Conservation (phyloP, 2,888 invertebrate species). For the Theretra japonica region DNA sequence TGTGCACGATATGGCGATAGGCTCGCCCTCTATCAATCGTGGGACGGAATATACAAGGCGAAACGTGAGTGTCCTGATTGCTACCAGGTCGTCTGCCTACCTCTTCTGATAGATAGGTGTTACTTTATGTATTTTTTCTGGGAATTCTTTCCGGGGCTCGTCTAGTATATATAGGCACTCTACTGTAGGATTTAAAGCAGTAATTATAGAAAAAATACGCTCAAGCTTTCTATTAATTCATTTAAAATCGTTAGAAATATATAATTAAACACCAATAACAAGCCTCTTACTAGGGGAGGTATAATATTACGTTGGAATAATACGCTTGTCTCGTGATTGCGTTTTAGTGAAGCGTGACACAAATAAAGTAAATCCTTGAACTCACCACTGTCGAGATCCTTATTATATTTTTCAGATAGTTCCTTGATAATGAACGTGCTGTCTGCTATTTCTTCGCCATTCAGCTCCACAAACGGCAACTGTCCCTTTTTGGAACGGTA, state of each 20-base stretch:
- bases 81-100: no score
- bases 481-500: slow-evolving; percentile 97
- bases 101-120: no score
- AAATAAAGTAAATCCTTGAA: slow-evolving; percentile 23
- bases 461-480: slow-evolving; percentile 96
- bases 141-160: neutral
- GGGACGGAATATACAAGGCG: no score
- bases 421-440: slow-evolving; percentile 96
- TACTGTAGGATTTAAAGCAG: neutral
- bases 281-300: slow-evolving; percentile 12
- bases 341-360: slow-evolving; percentile 20
- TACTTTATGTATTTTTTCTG: no score
- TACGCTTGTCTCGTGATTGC: slow-evolving; percentile 37
- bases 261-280: neutral
- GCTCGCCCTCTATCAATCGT: no score
- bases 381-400: slow-evolving; percentile 90
- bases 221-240: neutral
- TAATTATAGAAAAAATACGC: neutral
- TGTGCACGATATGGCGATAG: no score
- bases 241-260: neutral
- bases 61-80: no score
- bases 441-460: slow-evolving; percentile 97
- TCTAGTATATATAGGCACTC: neutral
- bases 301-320: slow-evolving; percentile 32
- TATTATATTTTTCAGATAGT: slow-evolving; percentile 91